A percentile compares a stretch with the other conserved stretches of the same genome.
Evolutionary conservation across 1,140 invertebrate genomes (phyloP).

Genomic region (Chironomus striatipennis): DNA sequence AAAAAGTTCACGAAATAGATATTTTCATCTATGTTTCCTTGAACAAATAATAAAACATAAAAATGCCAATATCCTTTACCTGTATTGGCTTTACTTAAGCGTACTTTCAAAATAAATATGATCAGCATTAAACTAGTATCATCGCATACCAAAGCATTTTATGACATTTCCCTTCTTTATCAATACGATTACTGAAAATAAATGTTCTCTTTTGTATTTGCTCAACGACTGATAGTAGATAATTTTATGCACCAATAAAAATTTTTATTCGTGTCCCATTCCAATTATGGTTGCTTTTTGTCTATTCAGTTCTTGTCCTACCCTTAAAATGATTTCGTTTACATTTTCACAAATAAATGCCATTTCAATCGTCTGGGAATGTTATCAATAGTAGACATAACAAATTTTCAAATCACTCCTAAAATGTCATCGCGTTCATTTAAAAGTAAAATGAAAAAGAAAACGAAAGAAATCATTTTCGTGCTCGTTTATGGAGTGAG

Average conservation of each 20-base stretch:
- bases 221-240: neutral
- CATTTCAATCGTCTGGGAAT: slow-evolving; percentile 18
- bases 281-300: slow-evolving; percentile 7
- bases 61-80: too few relatives aligned
- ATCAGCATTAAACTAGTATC: too few relatives aligned
- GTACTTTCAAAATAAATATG: too few relatives aligned
- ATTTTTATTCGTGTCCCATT: slow-evolving; percentile 7
- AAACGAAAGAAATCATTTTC: neutral
- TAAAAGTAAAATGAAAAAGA: neutral
- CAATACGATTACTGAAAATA: too few relatives aligned
- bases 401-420: slow-evolving; percentile 18
- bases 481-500: neutral
- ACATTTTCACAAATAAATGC: neutral
- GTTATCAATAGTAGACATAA: slow-evolving; percentile 16
- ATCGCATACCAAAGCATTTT: too few relatives aligned
- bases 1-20: too few relatives aligned
- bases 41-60: too few relatives aligned
- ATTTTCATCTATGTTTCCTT: too few relatives aligned
- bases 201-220: neutral
- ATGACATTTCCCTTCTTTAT: too few relatives aligned
- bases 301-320: neutral
- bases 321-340: neutral
- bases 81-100: too few relatives aligned
- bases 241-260: slow-evolving; percentile 10
- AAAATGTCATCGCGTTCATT: slow-evolving; percentile 1